phyloP scores from a whole-genome alignment of 2,888 invertebrate genomes.

The Tupiocoris notatus region DNA sequence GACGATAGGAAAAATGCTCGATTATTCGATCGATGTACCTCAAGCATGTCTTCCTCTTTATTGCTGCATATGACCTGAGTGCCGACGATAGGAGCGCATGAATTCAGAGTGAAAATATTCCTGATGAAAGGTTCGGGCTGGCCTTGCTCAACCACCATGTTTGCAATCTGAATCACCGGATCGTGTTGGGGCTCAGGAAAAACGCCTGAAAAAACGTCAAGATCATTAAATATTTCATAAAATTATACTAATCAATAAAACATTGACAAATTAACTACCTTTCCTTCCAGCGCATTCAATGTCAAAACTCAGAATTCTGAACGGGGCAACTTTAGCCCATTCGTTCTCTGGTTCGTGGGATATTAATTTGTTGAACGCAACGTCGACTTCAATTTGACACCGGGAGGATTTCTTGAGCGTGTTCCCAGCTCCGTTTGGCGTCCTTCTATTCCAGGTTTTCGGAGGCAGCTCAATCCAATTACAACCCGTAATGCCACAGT shows the following conservation, averaged over 20 bases:
- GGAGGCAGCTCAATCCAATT: conserved; percentile 94
- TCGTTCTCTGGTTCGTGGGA: conserved; percentile 93
- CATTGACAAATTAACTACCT: conserved; percentile 59
- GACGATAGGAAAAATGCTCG: too few species aligned
- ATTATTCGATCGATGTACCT: conserved; percentile 54
- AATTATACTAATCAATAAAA: conserved; percentile 6
- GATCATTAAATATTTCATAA: not conserved
- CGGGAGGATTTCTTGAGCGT: conserved; percentile 62
- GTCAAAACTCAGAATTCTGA: conserved; percentile 95
- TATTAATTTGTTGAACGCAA: conserved; percentile 82
- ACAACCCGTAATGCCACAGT: conserved; percentile 89
- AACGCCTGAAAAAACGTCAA: conserved; percentile 60
- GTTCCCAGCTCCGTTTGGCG: conserved; percentile 48
- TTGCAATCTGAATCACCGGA: conserved; percentile 98
- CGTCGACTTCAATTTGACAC: conserved; percentile 87
- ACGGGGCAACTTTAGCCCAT: conserved; percentile 94
- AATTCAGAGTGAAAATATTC: conserved; percentile 92
- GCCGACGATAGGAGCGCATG: conserved; percentile 94
- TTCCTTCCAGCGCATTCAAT: conserved; percentile 99
- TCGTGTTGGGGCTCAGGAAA: conserved; percentile 97
- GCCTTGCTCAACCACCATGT: conserved; percentile 93
- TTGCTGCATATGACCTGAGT: conserved; percentile 84
- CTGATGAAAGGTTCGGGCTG: conserved; percentile 82
- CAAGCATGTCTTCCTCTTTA: conserved; percentile 68
- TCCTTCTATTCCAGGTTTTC: conserved; percentile 69